Conservation (phyloP, 2,113 vertebrate species). For the Engystomops pustulosus region DNA sequence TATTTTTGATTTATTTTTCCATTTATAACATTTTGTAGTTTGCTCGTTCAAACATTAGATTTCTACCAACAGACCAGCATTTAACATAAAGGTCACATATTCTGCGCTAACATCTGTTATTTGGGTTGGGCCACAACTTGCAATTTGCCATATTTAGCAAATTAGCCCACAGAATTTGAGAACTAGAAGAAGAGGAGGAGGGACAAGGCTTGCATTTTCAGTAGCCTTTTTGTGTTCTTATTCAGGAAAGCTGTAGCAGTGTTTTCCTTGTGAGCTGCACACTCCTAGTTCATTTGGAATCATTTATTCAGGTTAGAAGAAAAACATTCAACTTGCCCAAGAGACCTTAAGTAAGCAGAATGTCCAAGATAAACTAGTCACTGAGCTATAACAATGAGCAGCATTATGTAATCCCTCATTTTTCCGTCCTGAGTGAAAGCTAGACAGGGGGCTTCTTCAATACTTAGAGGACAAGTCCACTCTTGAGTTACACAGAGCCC, state of each 20-base stretch:
- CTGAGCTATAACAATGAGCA: neutral
- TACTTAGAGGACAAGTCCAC: neutral
- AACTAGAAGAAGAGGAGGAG: neutral
- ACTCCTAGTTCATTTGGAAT: constrained; percentile 39
- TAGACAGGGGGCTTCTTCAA: constrained; percentile 4
- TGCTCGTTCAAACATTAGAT: neutral
- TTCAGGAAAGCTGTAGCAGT: constrained; percentile 11
- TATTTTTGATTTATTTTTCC: neutral
- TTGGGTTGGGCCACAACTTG: neutral
- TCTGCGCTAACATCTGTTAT: neutral
- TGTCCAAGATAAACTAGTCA: neutral
- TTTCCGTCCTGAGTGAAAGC: neutral
- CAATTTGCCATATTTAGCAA: constrained; percentile 11
- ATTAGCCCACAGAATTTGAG: neutral
- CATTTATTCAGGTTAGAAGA: constrained; percentile 30
- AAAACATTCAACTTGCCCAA: neutral
- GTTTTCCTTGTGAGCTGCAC: constrained; percentile 10
- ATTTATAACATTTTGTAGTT: neutral
- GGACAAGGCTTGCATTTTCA: constrained; percentile 28
- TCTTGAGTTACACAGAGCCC: neutral
- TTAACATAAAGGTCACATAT: neutral
- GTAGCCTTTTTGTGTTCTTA: constrained; percentile 28
- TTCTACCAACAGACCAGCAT: neutral
- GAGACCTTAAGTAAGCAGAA: constrained; percentile 43
- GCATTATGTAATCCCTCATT: neutral